Base-by-base conservation (phyloP, 2,888 invertebrate species). In the Aspidapion aeneum region DNA sequence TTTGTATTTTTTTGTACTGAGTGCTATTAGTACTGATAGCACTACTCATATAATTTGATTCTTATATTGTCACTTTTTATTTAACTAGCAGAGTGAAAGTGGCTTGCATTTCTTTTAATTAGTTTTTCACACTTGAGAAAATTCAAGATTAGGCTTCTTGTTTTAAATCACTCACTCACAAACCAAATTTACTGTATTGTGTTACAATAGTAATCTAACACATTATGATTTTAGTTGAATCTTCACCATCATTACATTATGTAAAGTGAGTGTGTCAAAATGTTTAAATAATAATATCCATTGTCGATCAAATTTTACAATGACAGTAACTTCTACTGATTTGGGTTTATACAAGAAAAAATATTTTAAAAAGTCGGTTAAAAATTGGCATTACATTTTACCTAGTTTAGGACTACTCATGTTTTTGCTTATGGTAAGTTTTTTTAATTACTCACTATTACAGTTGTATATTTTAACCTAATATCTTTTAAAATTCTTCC, bases 261-360 rank as follows among this genome's bases (percentile, higher is more conserved):
- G 35, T 35, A 12, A 7, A 35, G 35, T 12, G 35, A 35, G 35
- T 35, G 35, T 35, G 12, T 7, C 3, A 35, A 7, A 35, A 35
- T 35, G 35, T 35, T 3, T 7, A 35, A 35, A 35, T 35, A 35
- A 35, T 35, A n/a, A n/a, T n/a, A n/a, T n/a, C n/a, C n/a, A n/a
- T n/a, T n/a, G n/a, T n/a, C n/a, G n/a, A n/a, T n/a, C n/a, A n/a
- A n/a, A n/a, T n/a, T n/a, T n/a, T n/a, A n/a, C n/a, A n/a, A 35
- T 35, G 35, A 35, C 35, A 35, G 35, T 35, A 7, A 35, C 35
- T 3, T 70, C 69, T n/a, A 66, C 71, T 5, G 73, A 74, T 65
- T 74, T 75, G 61, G 73, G 73, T 54, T 66, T 74, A 19, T 71
- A 71, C 63, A 73, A 70, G 65, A 68, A 70, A n/a, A 65, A 21